phyloP scores from a whole-genome alignment of 92 coral and sea anemone genomes.

The Virgularia gustaviana region DNA sequence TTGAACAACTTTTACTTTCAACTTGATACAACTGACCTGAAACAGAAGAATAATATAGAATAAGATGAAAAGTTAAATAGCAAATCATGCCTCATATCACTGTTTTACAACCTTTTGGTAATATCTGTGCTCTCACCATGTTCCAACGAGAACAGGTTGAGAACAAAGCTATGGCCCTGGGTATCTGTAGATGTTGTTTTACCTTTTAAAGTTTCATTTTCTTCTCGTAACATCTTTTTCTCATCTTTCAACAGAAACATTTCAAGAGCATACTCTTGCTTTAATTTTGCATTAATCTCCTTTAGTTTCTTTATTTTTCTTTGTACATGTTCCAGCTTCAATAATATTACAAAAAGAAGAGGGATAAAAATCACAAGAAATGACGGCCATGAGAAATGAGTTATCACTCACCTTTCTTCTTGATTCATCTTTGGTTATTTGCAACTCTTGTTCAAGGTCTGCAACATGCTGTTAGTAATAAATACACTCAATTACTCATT shows the following conservation, averaged over 20 bases:
- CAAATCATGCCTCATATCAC: neutral
- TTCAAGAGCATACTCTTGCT: slow-evolving; percentile 71
- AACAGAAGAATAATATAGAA: no score
- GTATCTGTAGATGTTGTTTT: neutral
- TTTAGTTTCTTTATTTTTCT: slow-evolving; percentile 60
- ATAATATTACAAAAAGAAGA: neutral
- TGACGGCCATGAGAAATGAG: neutral
- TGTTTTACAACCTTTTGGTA: neutral
- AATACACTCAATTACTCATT: neutral
- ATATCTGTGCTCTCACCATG: neutral
- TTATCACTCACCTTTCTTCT: slow-evolving; percentile 39
- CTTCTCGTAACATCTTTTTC: slow-evolving; percentile 55
- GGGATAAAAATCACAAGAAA: neutral
- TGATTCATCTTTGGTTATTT: slow-evolving; percentile 49
- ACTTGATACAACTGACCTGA: no score
- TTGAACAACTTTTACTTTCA: no score
- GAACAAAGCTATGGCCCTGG: neutral
- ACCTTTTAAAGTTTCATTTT: slow-evolving; percentile 68
- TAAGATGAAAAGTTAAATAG: neutral
- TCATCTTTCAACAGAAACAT: slow-evolving; percentile 73
- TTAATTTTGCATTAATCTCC: slow-evolving; percentile 50
- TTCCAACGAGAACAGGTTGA: neutral
- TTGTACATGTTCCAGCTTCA: slow-evolving; percentile 50
- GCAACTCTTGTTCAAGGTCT: slow-evolving; percentile 55
- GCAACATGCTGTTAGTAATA: slow-evolving; percentile 37